Conservation (phyloP, 2,888 invertebrate genomes). For the Lomographa bimaculata region DNA sequence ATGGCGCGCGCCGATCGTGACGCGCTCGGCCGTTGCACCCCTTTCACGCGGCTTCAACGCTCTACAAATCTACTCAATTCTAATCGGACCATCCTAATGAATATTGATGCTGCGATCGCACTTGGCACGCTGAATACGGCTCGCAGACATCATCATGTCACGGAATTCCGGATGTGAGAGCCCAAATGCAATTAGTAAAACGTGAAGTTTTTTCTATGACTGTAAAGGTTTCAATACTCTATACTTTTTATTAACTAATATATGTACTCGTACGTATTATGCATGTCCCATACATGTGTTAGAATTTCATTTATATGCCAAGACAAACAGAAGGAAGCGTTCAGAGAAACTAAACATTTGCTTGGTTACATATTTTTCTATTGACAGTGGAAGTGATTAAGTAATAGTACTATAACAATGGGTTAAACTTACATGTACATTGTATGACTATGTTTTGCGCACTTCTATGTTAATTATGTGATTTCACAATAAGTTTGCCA, state of each 20-base stretch:
- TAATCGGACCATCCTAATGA: constrained; percentile 61
- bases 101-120: constrained; percentile 54
- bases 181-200: constrained; percentile 17
- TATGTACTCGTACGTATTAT: too few relatives aligned
- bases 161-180: constrained; percentile 50
- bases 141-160: constrained; percentile 40
- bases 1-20: constrained; percentile 37
- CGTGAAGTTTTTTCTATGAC: too few relatives aligned
- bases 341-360: constrained; percentile 25
- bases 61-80: constrained; percentile 75
- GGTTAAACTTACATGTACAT: constrained; percentile 27
- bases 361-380: constrained; percentile 27
- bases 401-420: constrained; percentile 33
- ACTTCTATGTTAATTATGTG: constrained; percentile 29
- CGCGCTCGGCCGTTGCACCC: constrained; percentile 78
- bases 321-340: constrained; percentile 7
- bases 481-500: constrained; percentile 24
- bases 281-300: too few relatives aligned
- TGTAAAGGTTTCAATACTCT: too few relatives aligned
- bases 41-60: constrained; percentile 77
- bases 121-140: constrained; percentile 43
- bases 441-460: constrained; percentile 24
- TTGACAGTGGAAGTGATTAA: constrained; percentile 27
- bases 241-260: too few relatives aligned
- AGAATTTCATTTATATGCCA: not conserved